Percentiles rank a stretch among this genome's conserved stretches.
These are phyloP conservation scores for Steatornis caripensis DNA, from an alignment of 2,113 vertebrate genomes.

Conservation along the genomic window DNA sequence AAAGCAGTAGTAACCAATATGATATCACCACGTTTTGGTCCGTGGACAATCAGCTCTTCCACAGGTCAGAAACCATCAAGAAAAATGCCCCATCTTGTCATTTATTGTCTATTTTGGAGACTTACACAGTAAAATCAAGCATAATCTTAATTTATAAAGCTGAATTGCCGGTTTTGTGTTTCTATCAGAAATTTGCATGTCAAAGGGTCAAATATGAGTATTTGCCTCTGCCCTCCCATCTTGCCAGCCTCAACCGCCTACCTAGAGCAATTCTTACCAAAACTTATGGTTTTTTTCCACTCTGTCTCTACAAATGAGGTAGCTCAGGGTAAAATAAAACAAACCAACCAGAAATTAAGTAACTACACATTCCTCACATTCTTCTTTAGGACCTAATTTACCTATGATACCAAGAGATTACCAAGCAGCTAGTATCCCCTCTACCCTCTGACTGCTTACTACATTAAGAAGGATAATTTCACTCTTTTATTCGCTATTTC, in stretches of 20 bases:
- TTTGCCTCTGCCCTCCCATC: neutral
- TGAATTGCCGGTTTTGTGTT: neutral
- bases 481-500: neutral
- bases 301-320: conserved; percentile 17
- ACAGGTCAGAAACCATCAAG: neutral
- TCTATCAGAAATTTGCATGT: neutral
- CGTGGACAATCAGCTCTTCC: neutral
- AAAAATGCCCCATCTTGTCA: neutral
- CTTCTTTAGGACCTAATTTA: neutral
- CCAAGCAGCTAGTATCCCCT: neutral
- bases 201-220: neutral
- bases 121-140: neutral
- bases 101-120: neutral
- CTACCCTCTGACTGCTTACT: neutral
- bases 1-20: neutral
- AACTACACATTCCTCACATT: neutral
- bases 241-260: neutral
- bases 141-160: neutral
- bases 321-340: conserved; percentile 21
- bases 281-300: neutral
- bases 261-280: neutral
- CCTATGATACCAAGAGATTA: neutral
- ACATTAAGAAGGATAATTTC: neutral
- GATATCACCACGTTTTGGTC: neutral
- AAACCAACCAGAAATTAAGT: neutral